Base-by-base conservation (phyloP, 2,797 vertebrate genomes). In the Amblyopsis hoosieri region DNA sequence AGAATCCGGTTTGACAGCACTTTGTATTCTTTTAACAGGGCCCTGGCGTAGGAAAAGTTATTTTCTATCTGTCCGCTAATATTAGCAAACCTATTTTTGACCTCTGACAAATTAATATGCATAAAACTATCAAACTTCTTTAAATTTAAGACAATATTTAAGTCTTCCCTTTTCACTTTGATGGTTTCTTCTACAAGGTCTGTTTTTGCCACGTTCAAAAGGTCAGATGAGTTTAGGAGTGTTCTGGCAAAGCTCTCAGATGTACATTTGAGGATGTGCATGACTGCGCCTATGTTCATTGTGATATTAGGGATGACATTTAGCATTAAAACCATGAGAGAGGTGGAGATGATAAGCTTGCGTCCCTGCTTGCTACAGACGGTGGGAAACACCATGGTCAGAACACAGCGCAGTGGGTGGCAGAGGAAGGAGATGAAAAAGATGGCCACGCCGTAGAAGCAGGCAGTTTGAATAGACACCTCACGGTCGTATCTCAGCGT, bases 341-440 rank as follows among this genome's bases (percentile, higher is more conserved):
- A 93, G 6, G 92, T 82, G 0, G 95, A 96, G 45, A 97, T 66
- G 45, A 98, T 89, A 17, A 99, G 85, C 54, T 90, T 92, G 46
- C 93, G 89, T 0, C 97, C 96, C 76, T 98, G 93, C 14, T 89
- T 92, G 9, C 94, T 96, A 61, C 95, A 95, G 15, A 96, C 66
- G 0, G 92, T 95, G 1, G 96, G 97, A 66, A 97, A 83, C 0
- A 80, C 90, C 74, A 98, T 91, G 0, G 89, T 95, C 77, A 97
- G 90, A 47, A 94, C 88, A 15, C 97, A 99, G 49, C 97, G 95
- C 57, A 93, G 64, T 0, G 97, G 97, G 66, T 96, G 95, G 37
- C 94, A 86, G 57, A 98, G 66, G 58, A 91, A 78, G 2, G 94
- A 91, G 13, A 75, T 58, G 61, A 95, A 71, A 14, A 94, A 87